These are phyloP conservation scores for Bombus soroeensis DNA, from an alignment of 1,140 invertebrate species.

Conservation along the genomic window DNA sequence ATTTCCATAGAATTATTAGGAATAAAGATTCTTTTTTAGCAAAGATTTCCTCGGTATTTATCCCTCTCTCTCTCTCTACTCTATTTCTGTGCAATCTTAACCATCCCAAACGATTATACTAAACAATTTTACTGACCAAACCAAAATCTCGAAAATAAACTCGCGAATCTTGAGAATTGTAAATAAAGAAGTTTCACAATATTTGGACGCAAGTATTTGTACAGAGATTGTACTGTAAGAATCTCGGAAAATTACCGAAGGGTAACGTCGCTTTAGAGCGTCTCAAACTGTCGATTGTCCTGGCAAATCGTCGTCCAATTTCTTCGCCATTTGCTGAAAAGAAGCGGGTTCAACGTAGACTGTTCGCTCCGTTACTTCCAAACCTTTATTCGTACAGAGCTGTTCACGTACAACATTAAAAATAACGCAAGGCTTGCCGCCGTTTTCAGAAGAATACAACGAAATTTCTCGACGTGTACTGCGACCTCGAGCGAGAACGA, in stretches of 20 bases:
- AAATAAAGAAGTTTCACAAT: not conserved
- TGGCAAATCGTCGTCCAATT: no score
- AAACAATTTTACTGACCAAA: no score
- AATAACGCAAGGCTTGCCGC: slow-evolving; percentile 60
- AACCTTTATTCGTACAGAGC: slow-evolving; percentile 69
- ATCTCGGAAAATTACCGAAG: not conserved
- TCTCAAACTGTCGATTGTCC: not conserved
- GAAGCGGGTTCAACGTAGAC: not conserved
- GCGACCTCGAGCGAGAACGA: slow-evolving; percentile 67
- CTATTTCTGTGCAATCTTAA: not conserved
- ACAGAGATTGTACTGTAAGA: not conserved
- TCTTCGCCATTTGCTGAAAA: not conserved
- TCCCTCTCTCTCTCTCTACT: no score
- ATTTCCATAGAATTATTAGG: slow-evolving; percentile 24
- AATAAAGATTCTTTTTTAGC: slow-evolving; percentile 42
- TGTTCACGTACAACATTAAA: slow-evolving; percentile 67
- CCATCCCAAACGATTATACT: not conserved
- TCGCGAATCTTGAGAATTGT: not conserved
- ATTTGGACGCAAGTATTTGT: not conserved
- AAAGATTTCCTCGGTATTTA: not conserved
- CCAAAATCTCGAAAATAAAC: not conserved
- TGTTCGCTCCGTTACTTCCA: slow-evolving; percentile 43
- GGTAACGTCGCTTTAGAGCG: not conserved
- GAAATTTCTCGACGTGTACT: slow-evolving; percentile 54
- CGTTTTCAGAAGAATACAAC: slow-evolving; percentile 59